Base-by-base conservation (phyloP, 53 echinoderm and acorn worm species). In the Paelopatides confundens region DNA sequence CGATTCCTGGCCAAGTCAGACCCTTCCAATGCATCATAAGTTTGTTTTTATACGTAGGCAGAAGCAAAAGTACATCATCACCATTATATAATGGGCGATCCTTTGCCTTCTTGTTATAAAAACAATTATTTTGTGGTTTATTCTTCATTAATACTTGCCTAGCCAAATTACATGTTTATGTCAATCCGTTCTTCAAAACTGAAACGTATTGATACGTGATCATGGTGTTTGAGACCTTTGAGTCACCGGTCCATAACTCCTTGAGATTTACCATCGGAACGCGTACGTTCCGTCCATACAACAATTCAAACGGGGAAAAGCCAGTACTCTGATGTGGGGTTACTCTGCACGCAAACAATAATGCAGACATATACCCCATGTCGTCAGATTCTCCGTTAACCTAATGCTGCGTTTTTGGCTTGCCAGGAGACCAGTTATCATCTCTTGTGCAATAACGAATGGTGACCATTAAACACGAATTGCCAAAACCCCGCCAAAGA, bases 1-100 rank as follows among this genome's bases (percentile, higher is more conserved):
- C n/a, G n/a, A n/a, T n/a, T n/a, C n/a, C n/a, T n/a, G n/a, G n/a
- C n/a, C n/a, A n/a, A n/a, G n/a, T n/a, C n/a, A n/a, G n/a, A n/a
- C n/a, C 86, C 46, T 86, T 74, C 86, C 86, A 86, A 28, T 86
- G 86, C 86, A 86, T 86, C 12, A 65, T 21, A 15, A 85, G 31
- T 37, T 85, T 85, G 46, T 85, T 85, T 1, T 36, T 28, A 40
- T 85, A 66, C 4, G 85, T 85, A 7, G 85, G 85, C n/a, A n/a
- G n/a, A n/a, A n/a, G n/a, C n/a, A n/a, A n/a, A n/a, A n/a, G n/a
- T n/a, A n/a, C n/a, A n/a, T n/a, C n/a, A n/a, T n/a, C n/a, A n/a
- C n/a, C n/a, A n/a, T n/a, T n/a, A n/a, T n/a, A n/a, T n/a, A n/a
- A n/a, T n/a, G n/a, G n/a, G n/a, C n/a, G n/a, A n/a, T n/a, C n/a